Evolutionary conservation across 2,797 vertebrate species (phyloP).

Genomic region (Syncerus caffer): DNA sequence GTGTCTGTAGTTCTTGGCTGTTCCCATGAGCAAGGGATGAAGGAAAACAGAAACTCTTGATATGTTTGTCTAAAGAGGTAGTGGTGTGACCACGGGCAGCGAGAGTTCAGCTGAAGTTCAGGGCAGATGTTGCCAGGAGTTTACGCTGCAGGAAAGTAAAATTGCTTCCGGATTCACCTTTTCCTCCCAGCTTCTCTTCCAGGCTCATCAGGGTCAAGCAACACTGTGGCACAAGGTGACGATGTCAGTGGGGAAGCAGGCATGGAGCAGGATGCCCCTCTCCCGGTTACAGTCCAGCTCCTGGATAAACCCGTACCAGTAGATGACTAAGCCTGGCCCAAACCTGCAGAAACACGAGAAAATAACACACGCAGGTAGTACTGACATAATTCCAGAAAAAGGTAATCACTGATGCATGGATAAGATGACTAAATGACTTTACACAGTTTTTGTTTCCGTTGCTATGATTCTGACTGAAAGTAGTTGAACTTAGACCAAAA

Average conservation of each 20-base stretch:
- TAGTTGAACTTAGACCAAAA: neutral
- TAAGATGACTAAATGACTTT: neutral
- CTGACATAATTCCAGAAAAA: neutral
- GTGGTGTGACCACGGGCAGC: conserved; percentile 82
- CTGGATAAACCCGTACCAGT: conserved; percentile 97
- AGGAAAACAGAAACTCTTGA: conserved; percentile 87
- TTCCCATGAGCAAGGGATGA: conserved; percentile 86
- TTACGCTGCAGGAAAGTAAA: conserved; percentile 90
- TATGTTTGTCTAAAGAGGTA: conserved; percentile 87
- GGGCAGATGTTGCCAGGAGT: conserved; percentile 88
- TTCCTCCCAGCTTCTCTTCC: conserved; percentile 73
- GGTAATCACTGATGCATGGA: neutral
- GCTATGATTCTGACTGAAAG: neutral
- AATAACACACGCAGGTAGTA: rapidly evolving
- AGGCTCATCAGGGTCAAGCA: conserved; percentile 72
- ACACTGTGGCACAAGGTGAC: conserved; percentile 88
- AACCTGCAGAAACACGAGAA: conserved; percentile 85
- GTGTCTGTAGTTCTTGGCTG: conserved; percentile 84
- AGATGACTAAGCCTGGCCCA: conserved; percentile 97
- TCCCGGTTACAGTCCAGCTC: conserved; percentile 97
- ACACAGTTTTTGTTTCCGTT: neutral
- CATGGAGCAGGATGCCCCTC: conserved; percentile 95
- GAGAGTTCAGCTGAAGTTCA: conserved; percentile 95
- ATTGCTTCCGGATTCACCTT: conserved; percentile 92
- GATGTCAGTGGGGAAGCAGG: conserved; percentile 94